Conservation (phyloP, 2,888 invertebrate genomes). For the Limnephilus rhombicus region DNA sequence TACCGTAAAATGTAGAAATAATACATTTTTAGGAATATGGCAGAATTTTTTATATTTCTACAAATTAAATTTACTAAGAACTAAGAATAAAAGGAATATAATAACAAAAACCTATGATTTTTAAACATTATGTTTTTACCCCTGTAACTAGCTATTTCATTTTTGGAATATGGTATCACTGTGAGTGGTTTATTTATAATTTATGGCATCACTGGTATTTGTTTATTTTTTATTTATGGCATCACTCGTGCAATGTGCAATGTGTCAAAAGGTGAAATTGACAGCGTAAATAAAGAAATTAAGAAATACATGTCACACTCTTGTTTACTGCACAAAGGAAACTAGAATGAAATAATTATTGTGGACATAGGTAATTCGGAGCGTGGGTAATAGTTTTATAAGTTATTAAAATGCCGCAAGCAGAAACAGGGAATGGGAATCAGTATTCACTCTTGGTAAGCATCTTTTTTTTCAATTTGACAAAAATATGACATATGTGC, state of each 20-base stretch:
- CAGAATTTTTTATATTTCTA: too few species aligned
- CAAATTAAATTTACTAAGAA: too few species aligned
- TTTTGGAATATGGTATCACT: neutral
- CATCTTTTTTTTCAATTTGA: neutral
- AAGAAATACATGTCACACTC: neutral
- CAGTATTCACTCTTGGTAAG: constrained; percentile 50
- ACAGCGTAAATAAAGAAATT: neutral
- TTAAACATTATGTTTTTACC: too few species aligned
- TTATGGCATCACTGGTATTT: neutral
- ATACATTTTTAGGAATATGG: too few species aligned
- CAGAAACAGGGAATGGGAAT: constrained; percentile 47
- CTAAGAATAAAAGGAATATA: too few species aligned
- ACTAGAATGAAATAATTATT: neutral
- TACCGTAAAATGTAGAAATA: too few species aligned
- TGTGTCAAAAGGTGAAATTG: constrained; percentile 37
- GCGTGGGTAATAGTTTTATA: neutral
- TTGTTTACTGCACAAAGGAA: constrained; percentile 23
- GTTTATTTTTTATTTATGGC: neutral
- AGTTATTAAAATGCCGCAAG: constrained; percentile 34
- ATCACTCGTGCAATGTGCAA: neutral
- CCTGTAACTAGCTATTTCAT: neutral
- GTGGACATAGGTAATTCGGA: neutral
- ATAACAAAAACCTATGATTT: too few species aligned
- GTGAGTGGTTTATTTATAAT: neutral
- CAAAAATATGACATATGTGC: neutral